Percentiles rank a stretch among this genome's conserved stretches.
phyloP scores from a whole-genome alignment of 2,797 vertebrate genomes.

The Sebastes cheni region DNA sequence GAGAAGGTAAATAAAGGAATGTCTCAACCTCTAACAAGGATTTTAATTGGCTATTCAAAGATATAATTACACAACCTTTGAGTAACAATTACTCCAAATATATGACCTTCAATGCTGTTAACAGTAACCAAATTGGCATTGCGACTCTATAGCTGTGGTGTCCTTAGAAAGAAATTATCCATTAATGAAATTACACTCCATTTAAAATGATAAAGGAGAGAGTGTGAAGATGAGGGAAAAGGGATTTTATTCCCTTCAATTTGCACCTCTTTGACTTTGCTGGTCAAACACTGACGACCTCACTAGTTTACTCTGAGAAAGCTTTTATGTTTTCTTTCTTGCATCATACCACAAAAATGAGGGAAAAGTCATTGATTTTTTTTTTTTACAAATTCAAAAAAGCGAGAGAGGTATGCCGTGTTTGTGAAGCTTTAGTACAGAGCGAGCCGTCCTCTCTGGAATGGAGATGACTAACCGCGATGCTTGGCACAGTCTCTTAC shows the following conservation, averaged over 20 bases:
- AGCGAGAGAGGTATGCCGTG: not conserved
- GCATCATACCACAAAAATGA: not conserved
- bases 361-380: not conserved
- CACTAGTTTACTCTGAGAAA: not conserved
- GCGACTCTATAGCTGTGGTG: conserved; percentile 44
- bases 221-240: conserved; percentile 19
- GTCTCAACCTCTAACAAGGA: conserved; percentile 71
- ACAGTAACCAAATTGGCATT: conserved; percentile 65
- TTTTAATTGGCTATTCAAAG: conserved; percentile 80
- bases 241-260: not conserved
- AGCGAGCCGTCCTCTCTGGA: not conserved
- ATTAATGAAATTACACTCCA: conserved; percentile 60
- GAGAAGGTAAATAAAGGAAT: conserved; percentile 77
- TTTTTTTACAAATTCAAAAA: not conserved
- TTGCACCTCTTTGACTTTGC: conserved; percentile 18
- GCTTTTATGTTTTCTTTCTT: not conserved
- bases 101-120: conserved; percentile 76
- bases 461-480: conserved; percentile 1
- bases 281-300: not conserved
- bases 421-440: not conserved
- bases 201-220: conserved; percentile 43
- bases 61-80: conserved; percentile 77
- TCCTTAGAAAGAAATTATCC: conserved; percentile 50
- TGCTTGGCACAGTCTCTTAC: not conserved
- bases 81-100: conserved; percentile 78